A percentile compares a stretch with the other conserved stretches of the same genome.
These are phyloP conservation scores for Propithecus coquereli DNA, from an alignment of 2,113 vertebrate species.

Conservation along the genomic window DNA sequence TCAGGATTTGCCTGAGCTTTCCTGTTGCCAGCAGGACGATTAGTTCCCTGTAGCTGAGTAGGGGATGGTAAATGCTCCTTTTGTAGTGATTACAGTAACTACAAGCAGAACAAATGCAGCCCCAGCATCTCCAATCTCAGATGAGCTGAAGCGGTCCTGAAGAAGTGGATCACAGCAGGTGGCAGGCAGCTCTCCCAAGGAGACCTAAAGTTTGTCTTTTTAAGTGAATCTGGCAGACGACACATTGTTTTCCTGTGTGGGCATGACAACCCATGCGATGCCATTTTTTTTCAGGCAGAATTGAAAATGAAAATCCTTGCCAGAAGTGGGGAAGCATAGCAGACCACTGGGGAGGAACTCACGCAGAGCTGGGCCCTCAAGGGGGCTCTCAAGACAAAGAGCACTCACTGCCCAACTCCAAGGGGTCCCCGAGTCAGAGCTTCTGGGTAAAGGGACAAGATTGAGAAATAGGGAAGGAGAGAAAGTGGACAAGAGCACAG, in stretches of 20 bases:
- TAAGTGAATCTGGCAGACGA: conserved; percentile 49
- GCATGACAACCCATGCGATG: not conserved
- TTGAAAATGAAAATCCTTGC: conserved; percentile 15
- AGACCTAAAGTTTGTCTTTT: conserved; percentile 53
- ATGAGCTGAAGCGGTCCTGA: not conserved
- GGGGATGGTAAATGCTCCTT: not conserved
- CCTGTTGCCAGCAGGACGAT: not conserved
- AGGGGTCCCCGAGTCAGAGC: not conserved
- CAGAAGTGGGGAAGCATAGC: not conserved
- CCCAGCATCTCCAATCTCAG: not conserved
- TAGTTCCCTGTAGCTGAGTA: not conserved
- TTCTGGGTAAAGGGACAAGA: not conserved
- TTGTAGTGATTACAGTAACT: not conserved
- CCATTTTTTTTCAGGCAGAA: not conserved
- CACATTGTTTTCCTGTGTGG: conserved; percentile 34
- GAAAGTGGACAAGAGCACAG: not conserved
- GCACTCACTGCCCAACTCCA: not conserved
- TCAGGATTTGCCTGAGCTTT: not conserved
- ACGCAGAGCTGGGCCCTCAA: not conserved
- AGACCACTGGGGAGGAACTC: not conserved
- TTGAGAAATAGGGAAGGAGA: not conserved
- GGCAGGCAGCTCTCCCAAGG: conserved; percentile 2
- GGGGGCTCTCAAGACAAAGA: not conserved
- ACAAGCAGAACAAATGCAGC: not conserved
- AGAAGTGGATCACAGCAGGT: not conserved